These are phyloP conservation scores for Emmelina monodactyla DNA, from an alignment of 2,888 invertebrate genomes.

Conservation along the genomic window DNA sequence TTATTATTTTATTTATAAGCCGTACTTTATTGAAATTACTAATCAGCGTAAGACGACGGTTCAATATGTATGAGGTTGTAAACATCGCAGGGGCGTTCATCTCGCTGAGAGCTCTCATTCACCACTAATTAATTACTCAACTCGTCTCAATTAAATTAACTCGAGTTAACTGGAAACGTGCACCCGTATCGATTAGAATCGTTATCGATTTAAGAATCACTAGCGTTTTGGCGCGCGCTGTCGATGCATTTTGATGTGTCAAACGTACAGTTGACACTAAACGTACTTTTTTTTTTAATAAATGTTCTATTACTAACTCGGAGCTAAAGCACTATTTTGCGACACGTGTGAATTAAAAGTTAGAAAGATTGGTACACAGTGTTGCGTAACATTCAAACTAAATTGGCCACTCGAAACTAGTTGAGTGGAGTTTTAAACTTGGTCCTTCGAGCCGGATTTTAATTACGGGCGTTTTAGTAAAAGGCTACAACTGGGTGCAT, in stretches of 20 bases:
- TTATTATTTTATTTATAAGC: too few species aligned
- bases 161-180: conserved; percentile 55
- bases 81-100: conserved; percentile 27
- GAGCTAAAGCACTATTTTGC: too few species aligned
- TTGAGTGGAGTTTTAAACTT: conserved; percentile 57
- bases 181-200: conserved; percentile 57
- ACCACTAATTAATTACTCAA: conserved; percentile 63
- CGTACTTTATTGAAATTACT: too few species aligned
- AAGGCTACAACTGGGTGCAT: conserved; percentile 56
- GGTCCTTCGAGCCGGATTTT: conserved; percentile 57
- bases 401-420: conserved; percentile 58
- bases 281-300: too few species aligned
- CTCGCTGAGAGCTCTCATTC: conserved; percentile 42
- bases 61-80: conserved; percentile 40
- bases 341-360: too few species aligned
- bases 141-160: conserved; percentile 64
- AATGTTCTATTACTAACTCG: too few species aligned
- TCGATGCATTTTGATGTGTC: too few species aligned
- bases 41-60: conserved; percentile 5
- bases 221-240: too few species aligned
- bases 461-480: too few species aligned
- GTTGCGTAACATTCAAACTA: conserved; percentile 49
- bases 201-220: too few species aligned
- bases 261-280: too few species aligned
- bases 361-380: too few species aligned